Evolutionary conservation across 2,888 invertebrate genomes (phyloP), one percentile per base, ranked within the genome.

Genomic region (Nycteola revayana): DNA sequence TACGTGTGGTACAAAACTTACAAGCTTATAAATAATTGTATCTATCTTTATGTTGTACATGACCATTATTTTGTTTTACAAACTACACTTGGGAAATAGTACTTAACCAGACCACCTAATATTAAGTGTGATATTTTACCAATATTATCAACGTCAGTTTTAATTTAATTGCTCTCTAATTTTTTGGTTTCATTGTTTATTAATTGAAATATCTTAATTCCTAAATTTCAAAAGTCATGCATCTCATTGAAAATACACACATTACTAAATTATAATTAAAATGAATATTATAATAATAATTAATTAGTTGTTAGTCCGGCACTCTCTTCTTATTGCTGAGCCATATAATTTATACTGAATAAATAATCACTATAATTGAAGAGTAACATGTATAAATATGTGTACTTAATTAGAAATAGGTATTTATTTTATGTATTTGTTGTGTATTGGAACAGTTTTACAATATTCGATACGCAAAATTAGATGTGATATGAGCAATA

Each of bases 351-450:
- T 73, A 72, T 69, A 71, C 67, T 49, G 47, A 46, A 52, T 45
- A 53, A 47, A 51, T 47, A 50, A 59, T 46, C 49, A 49, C 35
- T 42, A 48, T 56, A 49, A 56, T 64, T 54, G 42, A 67, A 64
- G 52, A 64, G 62, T 61, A 59, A 62, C 67, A 51, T 57, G 54
- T 55, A 53, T 61, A 61, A 46, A 46, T 60, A 60, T 59, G 49
- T 84, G 87, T 88, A 88, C 87, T 87, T 88, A 88, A 87, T 83
- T 86, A 88, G 84, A 72, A 73, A 75, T 85, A 80, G 75, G 67
- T 75, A 79, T 82, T 82, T 77, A 76, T 76, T 84, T 79, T 76
- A 67, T 79, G 67, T 68, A 69, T 63, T 75, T 74, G 73, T 78
- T 76, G 75, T 75, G 73, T 79, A 81, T 84, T 79, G 71, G 69